Evolutionary conservation across 2,113 vertebrate genomes (phyloP), one percentile per base, ranked within the genome.

Genomic region (Verasper variegatus): DNA sequence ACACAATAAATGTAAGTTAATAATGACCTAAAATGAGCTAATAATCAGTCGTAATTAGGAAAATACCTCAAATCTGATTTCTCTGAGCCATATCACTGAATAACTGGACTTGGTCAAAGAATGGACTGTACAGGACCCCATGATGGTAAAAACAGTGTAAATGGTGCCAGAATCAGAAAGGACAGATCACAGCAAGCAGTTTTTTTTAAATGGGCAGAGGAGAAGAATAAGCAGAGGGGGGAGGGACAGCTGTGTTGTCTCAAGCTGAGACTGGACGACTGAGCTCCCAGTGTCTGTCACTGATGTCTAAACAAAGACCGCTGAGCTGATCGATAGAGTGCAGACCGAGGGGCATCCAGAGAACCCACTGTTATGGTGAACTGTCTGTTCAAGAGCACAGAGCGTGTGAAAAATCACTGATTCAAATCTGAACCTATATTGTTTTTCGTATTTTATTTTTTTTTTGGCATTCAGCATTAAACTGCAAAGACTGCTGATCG

Each of bases 241-340:
- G 52, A 4, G 27, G 3, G 14, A 35, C 68, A 72, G 78, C 83
- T 86, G 84, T 72, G 84, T 73, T 76, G 81, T 75, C 62, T 89
- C 86, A 86, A 76, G 59, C 78, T 90, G 77, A 70, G 80, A 59
- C 66, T 73, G 65, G 83, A 82, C 67, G 37, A 76, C 82, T 86
- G 79, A 71, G 83, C 87, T 81, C 63, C 47, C 71, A 67, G 70
- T 67, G 79, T 83, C 78, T 85, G 83, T 88, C 91, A 89, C 82
- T 78, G 72, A 78, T 82, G 79, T 88, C 86, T 56, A 83, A 86
- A 86, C 86, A 90, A 88, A 85, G 82, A 85, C 85, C 68, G 80
- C 80, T 77, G 79, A 85, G 85, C 82, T 58, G 78, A 88, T 87
- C 78, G 64, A 91, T 86, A 63, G 71, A 64, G 65, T 68, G 65